Base-by-base conservation (phyloP, 2,113 vertebrate genomes). In the Smithornis capensis region DNA sequence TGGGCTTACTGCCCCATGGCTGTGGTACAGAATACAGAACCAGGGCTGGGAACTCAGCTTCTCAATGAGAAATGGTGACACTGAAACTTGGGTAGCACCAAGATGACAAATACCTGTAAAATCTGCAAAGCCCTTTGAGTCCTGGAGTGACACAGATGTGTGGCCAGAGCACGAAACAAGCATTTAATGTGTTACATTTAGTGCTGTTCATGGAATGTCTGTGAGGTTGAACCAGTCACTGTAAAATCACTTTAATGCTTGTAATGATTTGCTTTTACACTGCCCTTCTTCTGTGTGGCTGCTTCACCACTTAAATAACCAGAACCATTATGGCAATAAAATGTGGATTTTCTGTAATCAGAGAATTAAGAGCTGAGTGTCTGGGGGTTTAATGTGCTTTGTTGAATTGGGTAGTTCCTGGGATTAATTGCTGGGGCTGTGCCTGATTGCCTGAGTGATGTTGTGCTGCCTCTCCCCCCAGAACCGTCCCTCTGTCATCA, bases 401-500 rank as follows among this genome's bases (percentile, higher is more conserved):
- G 56, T 10, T 87, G 71, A 38, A 42, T 18, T 5, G 42, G 40
- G 2, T 37, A 15, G 18, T 16, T 52, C 6, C 11, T 17, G 25
- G 19, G 12, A 69, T 67, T 50, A 42, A 14, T 17, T 42, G 8
- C 40, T 3, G 1, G 12, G 52, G 52, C 45, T 68, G 25, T n/a
- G 65, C 21, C n/a, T 16, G 8, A 14, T n/a, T 15, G 42, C 59
- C 53, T 23, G 19, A 18, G 75, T 6, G 28, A 21, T n/a, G n/a
- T n/a, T n/a, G n/a, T 67, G 15, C 65, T 33, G 21, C 27, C 67
- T 67, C 74, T 79, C 94, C 77, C 81, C 79, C 1, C 35, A 99
- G 99, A 99, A 99, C 98, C 99, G 99, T 83, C 99, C 99, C 11
- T 99, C 99, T 0, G 99, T 99, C 88, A 99, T 99, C 97, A 99